Conservation (phyloP, 2,888 invertebrate species). For the Xylocampa areola region DNA sequence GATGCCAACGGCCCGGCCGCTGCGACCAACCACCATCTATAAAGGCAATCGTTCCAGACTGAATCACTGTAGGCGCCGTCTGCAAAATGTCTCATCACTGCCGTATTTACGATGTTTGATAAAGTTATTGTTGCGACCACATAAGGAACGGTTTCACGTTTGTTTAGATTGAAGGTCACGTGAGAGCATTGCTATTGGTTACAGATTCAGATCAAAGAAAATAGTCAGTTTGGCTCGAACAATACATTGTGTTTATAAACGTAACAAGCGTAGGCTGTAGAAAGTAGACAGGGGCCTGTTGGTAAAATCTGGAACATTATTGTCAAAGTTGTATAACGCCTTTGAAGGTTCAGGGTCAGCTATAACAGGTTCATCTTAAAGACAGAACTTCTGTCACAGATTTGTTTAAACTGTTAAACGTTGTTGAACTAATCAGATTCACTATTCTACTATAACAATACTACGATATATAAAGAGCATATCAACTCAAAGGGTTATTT, state of each 20-base stretch:
- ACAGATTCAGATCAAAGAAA: constrained; percentile 48
- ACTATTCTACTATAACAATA: constrained; percentile 22
- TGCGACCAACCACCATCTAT: constrained; percentile 78
- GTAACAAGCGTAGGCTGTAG: constrained; percentile 32
- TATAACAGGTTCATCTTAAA: constrained; percentile 13
- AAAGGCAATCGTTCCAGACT: constrained; percentile 87
- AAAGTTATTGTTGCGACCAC: constrained; percentile 60
- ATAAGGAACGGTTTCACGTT: constrained; percentile 46
- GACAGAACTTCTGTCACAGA: constrained; percentile 27
- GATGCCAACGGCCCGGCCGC: constrained; percentile 88
- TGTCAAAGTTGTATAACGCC: constrained; percentile 13
- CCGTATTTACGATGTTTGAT: constrained; percentile 76
- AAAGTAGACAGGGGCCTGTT: constrained; percentile 25
- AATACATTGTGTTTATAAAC: constrained; percentile 38
- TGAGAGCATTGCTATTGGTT: constrained; percentile 41
- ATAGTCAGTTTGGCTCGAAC: constrained; percentile 40
- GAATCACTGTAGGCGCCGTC: constrained; percentile 88
- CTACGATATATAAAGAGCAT: constrained; percentile 34
- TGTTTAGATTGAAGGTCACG: constrained; percentile 47
- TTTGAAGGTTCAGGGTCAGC: constrained; percentile 41
- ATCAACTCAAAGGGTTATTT: constrained; percentile 56
- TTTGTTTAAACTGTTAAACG: constrained; percentile 36
- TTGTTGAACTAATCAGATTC: constrained; percentile 44
- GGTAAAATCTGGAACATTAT: constrained; percentile 18
- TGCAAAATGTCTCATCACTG: constrained; percentile 88